Percentiles rank a stretch among this genome's conserved stretches.
Evolutionary conservation across 2,797 vertebrate species (phyloP).

Genomic region (Linurgus olivaceus): DNA sequence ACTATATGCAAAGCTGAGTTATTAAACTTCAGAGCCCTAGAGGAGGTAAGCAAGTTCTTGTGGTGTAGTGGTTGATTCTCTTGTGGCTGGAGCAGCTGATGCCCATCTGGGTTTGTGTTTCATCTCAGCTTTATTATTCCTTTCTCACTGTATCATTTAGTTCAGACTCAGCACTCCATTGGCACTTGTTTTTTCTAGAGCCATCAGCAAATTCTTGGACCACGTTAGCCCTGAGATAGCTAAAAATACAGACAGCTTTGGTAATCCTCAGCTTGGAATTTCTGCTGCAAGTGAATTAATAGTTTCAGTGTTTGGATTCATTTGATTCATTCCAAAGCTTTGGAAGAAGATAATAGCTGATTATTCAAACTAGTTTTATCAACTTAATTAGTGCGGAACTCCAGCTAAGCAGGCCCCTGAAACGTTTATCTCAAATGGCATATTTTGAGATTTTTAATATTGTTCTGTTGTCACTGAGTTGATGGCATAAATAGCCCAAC

Average conservation of each 20-base stretch:
- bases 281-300: not conserved
- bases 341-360: not conserved
- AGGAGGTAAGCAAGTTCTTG: not conserved
- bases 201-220: not conserved
- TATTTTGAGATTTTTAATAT: not conserved
- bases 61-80: not conserved
- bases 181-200: not conserved
- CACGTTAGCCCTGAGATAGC: not conserved
- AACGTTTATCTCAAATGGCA: not conserved
- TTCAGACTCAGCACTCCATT: accelerated
- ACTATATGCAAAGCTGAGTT: not conserved
- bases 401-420: not conserved
- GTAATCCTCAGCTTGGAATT: not conserved
- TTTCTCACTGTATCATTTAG: not conserved
- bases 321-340: not conserved
- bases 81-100: not conserved
- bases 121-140: not conserved
- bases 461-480: not conserved
- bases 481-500: not conserved
- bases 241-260: not conserved
- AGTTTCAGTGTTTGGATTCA: not conserved
- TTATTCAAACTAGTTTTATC: not conserved
- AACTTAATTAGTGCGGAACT: not conserved
- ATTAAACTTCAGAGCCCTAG: not conserved
- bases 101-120: not conserved